These are phyloP conservation scores for Horisme vitalbata DNA, from an alignment of 2,888 invertebrate species.

Conservation along the genomic window DNA sequence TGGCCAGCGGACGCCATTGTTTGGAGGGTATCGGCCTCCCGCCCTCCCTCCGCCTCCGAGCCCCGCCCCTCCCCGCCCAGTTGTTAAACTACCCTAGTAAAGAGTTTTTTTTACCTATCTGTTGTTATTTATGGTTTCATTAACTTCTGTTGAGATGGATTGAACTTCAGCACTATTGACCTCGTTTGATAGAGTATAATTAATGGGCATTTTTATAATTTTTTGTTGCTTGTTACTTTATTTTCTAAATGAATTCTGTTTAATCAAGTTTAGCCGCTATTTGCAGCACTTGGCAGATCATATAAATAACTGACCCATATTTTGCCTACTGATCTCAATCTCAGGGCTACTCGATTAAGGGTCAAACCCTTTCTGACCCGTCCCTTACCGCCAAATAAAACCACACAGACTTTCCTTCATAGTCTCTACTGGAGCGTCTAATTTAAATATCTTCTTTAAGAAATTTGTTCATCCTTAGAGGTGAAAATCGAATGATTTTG, in stretches of 20 bases:
- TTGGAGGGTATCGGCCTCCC: constrained; percentile 37
- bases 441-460: too few species aligned
- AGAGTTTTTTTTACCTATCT: constrained; percentile 7
- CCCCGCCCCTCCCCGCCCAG: constrained; percentile 26
- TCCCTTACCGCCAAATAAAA: constrained; percentile 2
- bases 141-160: constrained; percentile 4
- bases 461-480: too few species aligned
- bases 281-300: constrained; percentile 7
- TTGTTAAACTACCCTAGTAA: constrained; percentile 29
- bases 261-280: background rate
- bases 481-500: too few species aligned
- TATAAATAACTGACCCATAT: constrained; percentile 18
- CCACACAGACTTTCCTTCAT: background rate
- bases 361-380: constrained; percentile 13
- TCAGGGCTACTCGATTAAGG: constrained; percentile 14
- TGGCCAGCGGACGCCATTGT: constrained; percentile 69
- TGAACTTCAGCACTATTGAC: constrained; percentile 7
- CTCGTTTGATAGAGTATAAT: background rate
- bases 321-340: constrained; percentile 13
- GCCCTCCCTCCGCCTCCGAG: constrained; percentile 22
- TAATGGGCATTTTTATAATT: too few species aligned
- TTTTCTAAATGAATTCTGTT: too few species aligned
- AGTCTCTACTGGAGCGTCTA: constrained; percentile 1
- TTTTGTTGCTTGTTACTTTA: too few species aligned
- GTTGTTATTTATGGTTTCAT: constrained; percentile 6